Conservation (phyloP, 2,113 vertebrate genomes). For the Protobothrops flavoviridis region DNA sequence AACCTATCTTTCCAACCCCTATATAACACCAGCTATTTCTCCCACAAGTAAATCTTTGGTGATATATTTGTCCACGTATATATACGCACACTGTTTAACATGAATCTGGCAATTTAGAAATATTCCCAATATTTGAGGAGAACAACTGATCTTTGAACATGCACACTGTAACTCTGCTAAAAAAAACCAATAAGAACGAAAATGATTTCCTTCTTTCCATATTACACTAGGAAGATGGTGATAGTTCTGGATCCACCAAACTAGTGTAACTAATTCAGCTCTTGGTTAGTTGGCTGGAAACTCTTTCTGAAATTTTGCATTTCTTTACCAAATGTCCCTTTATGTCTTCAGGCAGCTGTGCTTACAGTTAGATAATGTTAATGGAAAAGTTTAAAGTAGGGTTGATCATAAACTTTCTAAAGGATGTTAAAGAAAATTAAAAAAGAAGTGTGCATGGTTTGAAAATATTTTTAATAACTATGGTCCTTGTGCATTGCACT, state of each 20-base stretch:
- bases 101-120: background rate
- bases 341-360: background rate
- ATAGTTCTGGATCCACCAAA: background rate
- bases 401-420: background rate
- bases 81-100: background rate
- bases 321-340: background rate
- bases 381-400: background rate
- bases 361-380: background rate
- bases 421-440: background rate
- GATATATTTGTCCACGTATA: background rate
- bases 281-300: background rate
- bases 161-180: background rate
- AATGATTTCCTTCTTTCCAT: background rate
- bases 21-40: background rate
- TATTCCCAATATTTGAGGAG: background rate
- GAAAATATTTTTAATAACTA: background rate
- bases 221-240: background rate
- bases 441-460: background rate
- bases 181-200: background rate
- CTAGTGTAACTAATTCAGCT: background rate
- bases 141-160: background rate
- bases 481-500: background rate
- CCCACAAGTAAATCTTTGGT: background rate
- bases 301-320: background rate
- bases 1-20: background rate